Conservation (phyloP, 2,888 invertebrate species). For the Heteromurus nitidus region DNA sequence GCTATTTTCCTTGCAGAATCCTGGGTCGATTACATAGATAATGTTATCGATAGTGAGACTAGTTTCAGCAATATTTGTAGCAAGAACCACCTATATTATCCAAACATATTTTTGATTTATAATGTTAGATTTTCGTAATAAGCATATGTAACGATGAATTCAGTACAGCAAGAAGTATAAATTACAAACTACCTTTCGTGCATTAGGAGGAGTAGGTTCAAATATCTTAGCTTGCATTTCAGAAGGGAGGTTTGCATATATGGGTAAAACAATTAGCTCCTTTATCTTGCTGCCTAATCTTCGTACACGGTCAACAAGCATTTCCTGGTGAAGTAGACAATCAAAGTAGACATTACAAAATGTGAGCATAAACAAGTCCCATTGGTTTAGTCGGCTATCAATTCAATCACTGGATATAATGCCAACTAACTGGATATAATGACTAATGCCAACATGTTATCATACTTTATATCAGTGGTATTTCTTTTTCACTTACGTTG, state of each 20-base stretch:
- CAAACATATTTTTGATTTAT: background rate
- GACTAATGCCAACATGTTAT: too few species aligned
- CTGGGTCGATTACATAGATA: constrained; percentile 76
- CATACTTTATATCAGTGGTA: too few species aligned
- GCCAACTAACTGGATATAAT: too few species aligned
- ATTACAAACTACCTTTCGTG: constrained; percentile 87
- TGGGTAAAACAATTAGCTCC: constrained; percentile 96
- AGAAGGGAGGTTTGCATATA: constrained; percentile 97
- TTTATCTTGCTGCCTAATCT: constrained; percentile 94
- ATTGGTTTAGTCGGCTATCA: too few species aligned
- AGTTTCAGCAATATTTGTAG: constrained; percentile 76
- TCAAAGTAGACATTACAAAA: too few species aligned
- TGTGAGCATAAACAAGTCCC: too few species aligned
- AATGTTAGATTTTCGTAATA: background rate
- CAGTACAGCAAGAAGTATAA: constrained; percentile 87
- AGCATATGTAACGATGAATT: constrained; percentile 87
- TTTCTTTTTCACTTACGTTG: constrained; percentile 60
- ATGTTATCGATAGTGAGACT: constrained; percentile 76
- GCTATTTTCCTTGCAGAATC: constrained; percentile 75
- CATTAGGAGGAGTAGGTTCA: constrained; percentile 98
- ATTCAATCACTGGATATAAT: too few species aligned
- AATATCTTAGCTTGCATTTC: constrained; percentile 99
- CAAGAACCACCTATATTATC: constrained; percentile 40
- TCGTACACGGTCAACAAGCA: constrained; percentile 91
- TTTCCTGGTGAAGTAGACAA: constrained; percentile 80